Base-by-base conservation (phyloP, 2,113 vertebrate genomes). In the Microcebus murinus region DNA sequence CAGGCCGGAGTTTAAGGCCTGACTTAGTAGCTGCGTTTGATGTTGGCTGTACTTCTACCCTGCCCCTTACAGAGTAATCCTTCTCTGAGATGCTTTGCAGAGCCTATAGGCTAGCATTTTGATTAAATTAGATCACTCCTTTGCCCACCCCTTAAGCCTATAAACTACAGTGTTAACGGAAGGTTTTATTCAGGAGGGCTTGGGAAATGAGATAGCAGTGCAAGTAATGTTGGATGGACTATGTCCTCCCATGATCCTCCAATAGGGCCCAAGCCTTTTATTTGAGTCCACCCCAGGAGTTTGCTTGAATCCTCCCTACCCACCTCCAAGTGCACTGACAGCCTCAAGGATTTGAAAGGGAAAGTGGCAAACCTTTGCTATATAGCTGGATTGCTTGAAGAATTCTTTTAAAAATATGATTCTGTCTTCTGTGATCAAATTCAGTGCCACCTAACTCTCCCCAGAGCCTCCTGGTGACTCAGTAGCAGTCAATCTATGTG, bases 381-480 rank as follows among this genome's bases (percentile, higher is more conserved):
- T 36, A 4, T 71, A 88, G 85, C 71, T 76, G 88, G 67, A 70
- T 73, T 87, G 74, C 89, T 91, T 25, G 48, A 34, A 96, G 74
- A 91, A 93, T 94, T 96, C 73, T 79, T 96, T 96, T 91, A n/a
- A 94, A 97, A 97, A 94, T 94, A 96, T 71, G 86, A 96, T 91
- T 89, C 88, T 95, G 82, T 96, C 98, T 91, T 94, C 85, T 91
- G 10, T 70, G 77, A 96, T 97, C 94, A 95, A 97, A 89, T 96
- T 96, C 73, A 87, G 31, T 84, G 63, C 77, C 79, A 89, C 23
- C 63, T 80, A 67, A 63, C 86, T 93, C 85, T 97, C 89, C 63
- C 92, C 15, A 67, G 91, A 86, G 87, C 52, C 39, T 95, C n/a
- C 85, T 55, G 48, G 61, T 89, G 77, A 95, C 71, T 83, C 85